Evolutionary conservation across 2,888 invertebrate species (phyloP).

Genomic region (Panzeria rudis): DNA sequence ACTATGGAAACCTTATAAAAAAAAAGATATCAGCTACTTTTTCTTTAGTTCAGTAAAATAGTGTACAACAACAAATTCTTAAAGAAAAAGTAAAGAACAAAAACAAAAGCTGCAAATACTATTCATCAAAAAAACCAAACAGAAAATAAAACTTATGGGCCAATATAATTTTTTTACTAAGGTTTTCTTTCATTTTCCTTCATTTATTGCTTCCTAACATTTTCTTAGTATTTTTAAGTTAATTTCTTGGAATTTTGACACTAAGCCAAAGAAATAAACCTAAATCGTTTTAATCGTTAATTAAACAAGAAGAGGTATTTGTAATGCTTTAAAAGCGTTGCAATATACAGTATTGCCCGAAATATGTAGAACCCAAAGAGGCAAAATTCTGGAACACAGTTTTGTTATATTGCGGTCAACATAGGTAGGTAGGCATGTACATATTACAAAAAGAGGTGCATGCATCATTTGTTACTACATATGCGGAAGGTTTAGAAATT

Average conservation of each 20-base stretch:
- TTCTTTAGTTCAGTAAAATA: slow-evolving; percentile 16
- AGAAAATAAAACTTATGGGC: slow-evolving; percentile 27
- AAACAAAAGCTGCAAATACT: background rate
- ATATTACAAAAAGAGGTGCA: no score
- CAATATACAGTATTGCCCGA: background rate
- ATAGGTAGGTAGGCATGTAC: no score
- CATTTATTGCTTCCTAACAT: background rate
- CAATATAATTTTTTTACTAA: slow-evolving; percentile 37
- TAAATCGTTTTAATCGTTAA: background rate
- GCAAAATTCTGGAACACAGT: no score
- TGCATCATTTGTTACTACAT: background rate
- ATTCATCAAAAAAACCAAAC: background rate
- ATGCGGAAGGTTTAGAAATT: background rate
- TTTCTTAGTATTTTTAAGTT: slow-evolving; percentile 1
- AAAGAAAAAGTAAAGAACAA: slow-evolving; percentile 8
- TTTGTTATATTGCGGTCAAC: no score
- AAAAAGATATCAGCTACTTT: background rate
- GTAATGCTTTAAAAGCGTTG: background rate
- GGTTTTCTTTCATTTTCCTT: slow-evolving; percentile 37
- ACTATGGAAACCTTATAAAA: slow-evolving; percentile 69
- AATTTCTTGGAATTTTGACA: slow-evolving; percentile 51
- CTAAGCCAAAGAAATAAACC: slow-evolving; percentile 19
- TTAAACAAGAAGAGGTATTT: background rate
- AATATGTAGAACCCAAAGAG: background rate
- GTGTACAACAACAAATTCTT: slow-evolving; percentile 2